Evolutionary conservation across 1,140 invertebrate genomes (phyloP).

Genomic region (Euwallacea fornicatus): DNA sequence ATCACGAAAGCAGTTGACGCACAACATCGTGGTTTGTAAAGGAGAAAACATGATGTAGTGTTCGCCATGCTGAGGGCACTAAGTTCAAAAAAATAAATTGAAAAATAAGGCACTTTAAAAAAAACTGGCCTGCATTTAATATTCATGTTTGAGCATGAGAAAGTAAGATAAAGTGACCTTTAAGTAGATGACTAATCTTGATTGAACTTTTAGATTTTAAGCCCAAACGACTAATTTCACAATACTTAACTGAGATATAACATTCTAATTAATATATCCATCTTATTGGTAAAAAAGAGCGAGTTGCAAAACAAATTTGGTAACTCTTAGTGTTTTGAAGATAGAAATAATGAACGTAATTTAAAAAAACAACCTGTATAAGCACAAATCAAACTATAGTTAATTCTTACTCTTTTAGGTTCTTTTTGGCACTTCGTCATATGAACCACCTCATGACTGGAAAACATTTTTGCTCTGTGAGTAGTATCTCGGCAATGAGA

Average conservation of each 20-base stretch:
- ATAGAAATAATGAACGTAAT: no score
- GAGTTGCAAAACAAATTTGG: no score
- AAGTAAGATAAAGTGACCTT: conserved; percentile 18
- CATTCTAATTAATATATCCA: no score
- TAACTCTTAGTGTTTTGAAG: no score
- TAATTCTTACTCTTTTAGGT: conserved; percentile 59
- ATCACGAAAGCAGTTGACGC: conserved; percentile 71
- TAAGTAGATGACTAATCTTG: neutral
- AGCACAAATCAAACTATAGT: neutral
- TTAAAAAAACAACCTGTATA: neutral
- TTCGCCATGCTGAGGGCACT: conserved; percentile 69
- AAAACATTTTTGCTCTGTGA: conserved; percentile 74
- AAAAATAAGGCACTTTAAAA: conserved; percentile 2
- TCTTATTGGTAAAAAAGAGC: no score
- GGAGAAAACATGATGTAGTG: conserved; percentile 74
- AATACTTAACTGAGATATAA: no score
- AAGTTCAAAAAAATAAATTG: conserved; percentile 36
- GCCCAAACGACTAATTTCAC: neutral
- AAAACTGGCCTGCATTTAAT: no score
- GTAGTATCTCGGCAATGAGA: conserved; percentile 69
- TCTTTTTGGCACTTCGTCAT: conserved; percentile 71
- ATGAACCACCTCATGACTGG: conserved; percentile 69
- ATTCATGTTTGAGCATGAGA: neutral
- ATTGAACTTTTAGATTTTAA: neutral
- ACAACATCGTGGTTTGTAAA: conserved; percentile 67